Evolutionary conservation across 2,113 vertebrate genomes (phyloP).

Genomic region (Mormoops blainvillei): DNA sequence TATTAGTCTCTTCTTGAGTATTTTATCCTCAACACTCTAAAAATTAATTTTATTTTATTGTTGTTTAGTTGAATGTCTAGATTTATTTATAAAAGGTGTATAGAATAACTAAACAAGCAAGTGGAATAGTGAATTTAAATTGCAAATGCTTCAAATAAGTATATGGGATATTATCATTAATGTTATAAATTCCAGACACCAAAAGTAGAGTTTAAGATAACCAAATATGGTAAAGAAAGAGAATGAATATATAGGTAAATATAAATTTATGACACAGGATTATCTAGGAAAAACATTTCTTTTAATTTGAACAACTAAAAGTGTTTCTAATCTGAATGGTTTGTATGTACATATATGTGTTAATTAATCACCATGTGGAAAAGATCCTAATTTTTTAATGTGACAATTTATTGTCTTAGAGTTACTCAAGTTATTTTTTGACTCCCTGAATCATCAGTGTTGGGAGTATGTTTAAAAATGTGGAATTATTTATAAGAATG

Average conservation of each 20-base stretch:
- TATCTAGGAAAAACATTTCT: neutral
- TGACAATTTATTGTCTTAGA: neutral
- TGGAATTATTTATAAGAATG: neutral
- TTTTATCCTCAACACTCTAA: neutral
- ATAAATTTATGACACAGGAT: neutral
- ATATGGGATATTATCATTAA: neutral
- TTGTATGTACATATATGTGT: accelerated
- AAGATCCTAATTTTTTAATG: neutral
- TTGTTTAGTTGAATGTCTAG: neutral
- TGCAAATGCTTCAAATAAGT: neutral
- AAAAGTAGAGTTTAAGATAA: neutral
- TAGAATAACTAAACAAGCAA: neutral
- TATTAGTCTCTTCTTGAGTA: neutral
- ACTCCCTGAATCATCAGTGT: neutral
- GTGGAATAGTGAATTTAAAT: neutral
- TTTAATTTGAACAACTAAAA: neutral
- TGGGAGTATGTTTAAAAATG: neutral
- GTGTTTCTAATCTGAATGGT: neutral
- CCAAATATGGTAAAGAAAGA: neutral
- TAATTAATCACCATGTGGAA: accelerated
- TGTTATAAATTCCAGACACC: neutral
- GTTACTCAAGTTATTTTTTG: neutral
- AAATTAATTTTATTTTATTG: neutral
- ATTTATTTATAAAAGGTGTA: neutral
- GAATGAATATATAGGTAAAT: neutral